Conservation (phyloP, 1,140 invertebrate genomes). For the Sycophila sp. region DNA sequence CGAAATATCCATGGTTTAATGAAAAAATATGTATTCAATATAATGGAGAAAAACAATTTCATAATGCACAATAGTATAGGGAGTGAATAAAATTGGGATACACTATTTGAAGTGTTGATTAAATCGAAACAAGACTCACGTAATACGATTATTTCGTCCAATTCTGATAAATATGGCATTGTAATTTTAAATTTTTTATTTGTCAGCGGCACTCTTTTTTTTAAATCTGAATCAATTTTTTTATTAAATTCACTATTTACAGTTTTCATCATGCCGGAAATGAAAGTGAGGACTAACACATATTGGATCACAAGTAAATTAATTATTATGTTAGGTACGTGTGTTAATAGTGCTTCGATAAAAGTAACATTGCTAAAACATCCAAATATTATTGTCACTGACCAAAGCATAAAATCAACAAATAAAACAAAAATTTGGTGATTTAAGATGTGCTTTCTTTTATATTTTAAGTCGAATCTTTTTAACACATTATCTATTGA, state of each 20-base stretch:
- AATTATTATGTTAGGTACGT: not conserved
- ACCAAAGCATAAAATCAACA: not conserved
- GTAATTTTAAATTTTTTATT: not conserved
- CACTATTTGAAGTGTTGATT: not conserved
- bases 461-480: not conserved
- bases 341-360: not conserved
- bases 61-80: not conserved
- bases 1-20: conserved; percentile 13
- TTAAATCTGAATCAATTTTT: not conserved
- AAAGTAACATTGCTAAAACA: not conserved
- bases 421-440: not conserved
- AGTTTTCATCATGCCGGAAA: not conserved
- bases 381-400: not conserved
- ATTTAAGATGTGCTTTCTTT: not conserved
- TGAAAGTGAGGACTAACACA: not conserved
- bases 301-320: conserved; percentile 4
- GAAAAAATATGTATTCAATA: conserved; percentile 8
- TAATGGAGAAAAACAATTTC: conserved; percentile 2
- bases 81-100: conserved; percentile 2
- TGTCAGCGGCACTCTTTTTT: not conserved
- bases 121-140: not conserved
- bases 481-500: not conserved
- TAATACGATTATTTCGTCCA: not conserved
- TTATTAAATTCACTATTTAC: conserved; percentile 11
- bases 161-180: not conserved